Evolutionary conservation across 2,888 invertebrate species (phyloP).

Genomic region (Pristionchus entomophagus): DNA sequence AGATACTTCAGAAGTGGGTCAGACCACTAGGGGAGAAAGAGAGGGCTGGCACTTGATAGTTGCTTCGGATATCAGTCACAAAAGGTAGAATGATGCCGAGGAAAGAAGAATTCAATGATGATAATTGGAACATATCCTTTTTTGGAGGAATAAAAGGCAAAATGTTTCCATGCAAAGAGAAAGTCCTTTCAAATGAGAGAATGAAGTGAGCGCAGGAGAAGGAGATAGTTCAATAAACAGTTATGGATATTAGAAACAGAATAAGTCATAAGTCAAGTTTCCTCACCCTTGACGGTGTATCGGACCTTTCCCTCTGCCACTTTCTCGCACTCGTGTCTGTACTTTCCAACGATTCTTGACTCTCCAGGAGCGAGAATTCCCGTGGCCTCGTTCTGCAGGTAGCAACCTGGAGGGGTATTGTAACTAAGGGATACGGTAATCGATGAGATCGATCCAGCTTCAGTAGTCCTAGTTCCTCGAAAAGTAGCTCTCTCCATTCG

Average conservation of each 20-base stretch:
- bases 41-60: background rate
- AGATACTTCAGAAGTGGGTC: background rate
- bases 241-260: too few relatives aligned
- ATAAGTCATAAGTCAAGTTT: too few relatives aligned
- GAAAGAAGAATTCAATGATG: too few relatives aligned
- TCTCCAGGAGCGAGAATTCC: constrained; percentile 66
- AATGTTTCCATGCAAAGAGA: too few relatives aligned
- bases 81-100: background rate
- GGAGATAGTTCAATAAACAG: too few relatives aligned
- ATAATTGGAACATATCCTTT: too few relatives aligned
- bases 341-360: constrained; percentile 67
- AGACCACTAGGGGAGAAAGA: background rate
- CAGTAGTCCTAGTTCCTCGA: too few relatives aligned
- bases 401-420: constrained; percentile 71
- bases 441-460: too few relatives aligned
- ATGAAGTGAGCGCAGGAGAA: too few relatives aligned
- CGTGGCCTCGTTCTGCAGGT: constrained; percentile 65
- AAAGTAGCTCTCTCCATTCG: too few relatives aligned
- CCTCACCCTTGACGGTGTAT: constrained; percentile 71
- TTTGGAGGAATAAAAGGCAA: too few relatives aligned
- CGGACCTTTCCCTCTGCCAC: constrained; percentile 70
- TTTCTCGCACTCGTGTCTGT: constrained; percentile 70
- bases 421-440: background rate
- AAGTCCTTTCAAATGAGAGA: too few relatives aligned
- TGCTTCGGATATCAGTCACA: background rate